These are phyloP conservation scores for Albula goreensis DNA, from an alignment of 2,113 vertebrate species.

Conservation along the genomic window DNA sequence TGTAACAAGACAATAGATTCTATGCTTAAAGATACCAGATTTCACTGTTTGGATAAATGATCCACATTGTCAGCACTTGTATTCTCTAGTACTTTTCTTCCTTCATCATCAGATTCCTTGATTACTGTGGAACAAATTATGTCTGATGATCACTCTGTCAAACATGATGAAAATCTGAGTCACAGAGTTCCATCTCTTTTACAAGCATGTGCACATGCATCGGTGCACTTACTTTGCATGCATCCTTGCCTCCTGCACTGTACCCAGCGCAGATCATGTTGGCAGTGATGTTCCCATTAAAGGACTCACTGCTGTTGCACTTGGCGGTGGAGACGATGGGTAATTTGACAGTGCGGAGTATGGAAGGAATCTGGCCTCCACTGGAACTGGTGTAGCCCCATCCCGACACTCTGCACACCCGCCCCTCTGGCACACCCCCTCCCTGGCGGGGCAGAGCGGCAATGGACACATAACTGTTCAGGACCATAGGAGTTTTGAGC, in stretches of 20 bases:
- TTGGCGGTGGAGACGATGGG: slow-evolving; percentile 62
- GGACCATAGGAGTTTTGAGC: slow-evolving; percentile 63
- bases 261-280: slow-evolving; percentile 77
- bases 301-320: slow-evolving; percentile 71
- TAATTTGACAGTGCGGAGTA: slow-evolving; percentile 61
- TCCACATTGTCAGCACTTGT: too few relatives aligned
- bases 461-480: slow-evolving; percentile 66
- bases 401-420: slow-evolving; percentile 70
- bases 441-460: slow-evolving; percentile 67
- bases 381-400: slow-evolving; percentile 67
- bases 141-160: too few relatives aligned
- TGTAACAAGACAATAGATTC: not conserved
- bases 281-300: slow-evolving; percentile 70
- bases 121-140: too few relatives aligned
- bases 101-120: too few relatives aligned
- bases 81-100: too few relatives aligned
- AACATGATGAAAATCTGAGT: too few relatives aligned
- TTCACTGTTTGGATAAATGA: too few relatives aligned
- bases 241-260: slow-evolving; percentile 66
- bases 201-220: not conserved
- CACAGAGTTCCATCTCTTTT: too few relatives aligned
- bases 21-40: too few relatives aligned
- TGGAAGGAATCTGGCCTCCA: slow-evolving; percentile 50
- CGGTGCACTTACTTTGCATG: slow-evolving; percentile 65
- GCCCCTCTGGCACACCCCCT: slow-evolving; percentile 56